Evolutionary conservation across 2,113 vertebrate species (phyloP).

Genomic region (Equus quagga): DNA sequence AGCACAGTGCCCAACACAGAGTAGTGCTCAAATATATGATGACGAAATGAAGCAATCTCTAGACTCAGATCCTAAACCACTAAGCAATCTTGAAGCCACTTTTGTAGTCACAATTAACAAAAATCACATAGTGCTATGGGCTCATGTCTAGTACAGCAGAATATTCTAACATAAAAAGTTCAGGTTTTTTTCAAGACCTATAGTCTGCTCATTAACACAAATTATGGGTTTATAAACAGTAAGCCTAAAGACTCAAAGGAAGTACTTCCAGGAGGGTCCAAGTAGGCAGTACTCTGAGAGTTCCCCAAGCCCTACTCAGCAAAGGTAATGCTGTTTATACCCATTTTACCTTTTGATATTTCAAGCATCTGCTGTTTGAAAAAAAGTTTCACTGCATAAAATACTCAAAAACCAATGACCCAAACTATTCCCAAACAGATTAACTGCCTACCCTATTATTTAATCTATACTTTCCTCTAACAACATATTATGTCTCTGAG

Average conservation of each 20-base stretch:
- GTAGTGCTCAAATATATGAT: neutral
- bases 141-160: neutral
- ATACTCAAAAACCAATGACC: constrained; percentile 33
- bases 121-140: neutral
- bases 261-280: neutral
- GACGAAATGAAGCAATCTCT: neutral
- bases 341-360: constrained; percentile 56
- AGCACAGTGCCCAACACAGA: neutral
- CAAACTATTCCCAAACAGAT: constrained; percentile 45
- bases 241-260: neutral
- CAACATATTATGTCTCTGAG: neutral
- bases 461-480: constrained; percentile 48
- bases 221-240: constrained; percentile 17
- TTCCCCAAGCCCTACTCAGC: neutral
- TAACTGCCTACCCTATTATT: constrained; percentile 54
- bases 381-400: constrained; percentile 41
- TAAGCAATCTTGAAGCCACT: neutral
- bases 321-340: constrained; percentile 27
- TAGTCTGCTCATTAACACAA: neutral
- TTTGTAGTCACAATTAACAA: constrained; percentile 35
- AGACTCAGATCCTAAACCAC: constrained; percentile 14
- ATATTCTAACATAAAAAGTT: constrained; percentile 33
- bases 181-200: neutral
- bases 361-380: constrained; percentile 4
- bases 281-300: neutral